Evolutionary conservation across 2,888 invertebrate genomes (phyloP).

Genomic region (Priocnemis perturbator): DNA sequence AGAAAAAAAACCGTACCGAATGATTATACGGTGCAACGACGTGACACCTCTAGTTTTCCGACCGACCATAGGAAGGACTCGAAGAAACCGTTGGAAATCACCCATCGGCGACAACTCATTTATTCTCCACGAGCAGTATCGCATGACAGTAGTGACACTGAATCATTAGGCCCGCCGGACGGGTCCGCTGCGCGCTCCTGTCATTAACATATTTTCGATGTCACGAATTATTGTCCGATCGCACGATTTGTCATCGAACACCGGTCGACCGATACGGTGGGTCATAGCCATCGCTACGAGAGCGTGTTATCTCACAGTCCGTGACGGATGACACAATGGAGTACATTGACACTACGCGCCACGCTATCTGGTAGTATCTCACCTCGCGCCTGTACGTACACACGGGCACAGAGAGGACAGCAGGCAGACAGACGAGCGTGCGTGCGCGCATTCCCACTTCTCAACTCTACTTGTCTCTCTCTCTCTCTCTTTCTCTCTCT

Average conservation of each 20-base stretch:
- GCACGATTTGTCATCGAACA: conserved; percentile 16
- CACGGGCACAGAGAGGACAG: conserved; percentile 18
- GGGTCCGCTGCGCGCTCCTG: no score
- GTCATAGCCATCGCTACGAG: conserved; percentile 48
- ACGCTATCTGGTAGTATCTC: conserved; percentile 58
- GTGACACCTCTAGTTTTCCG: no score
- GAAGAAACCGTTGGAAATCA: no score
- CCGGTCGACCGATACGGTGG: background rate
- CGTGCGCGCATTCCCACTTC: conserved; percentile 15
- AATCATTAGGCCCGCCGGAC: no score
- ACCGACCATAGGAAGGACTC: no score
- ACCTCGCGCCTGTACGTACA: conserved; percentile 27
- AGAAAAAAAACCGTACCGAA: no score
- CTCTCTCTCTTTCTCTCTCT: no score
- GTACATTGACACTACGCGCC: conserved; percentile 66
- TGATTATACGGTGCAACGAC: no score
- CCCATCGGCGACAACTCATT: no score
- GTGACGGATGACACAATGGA: conserved; percentile 65
- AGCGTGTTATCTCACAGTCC: conserved; percentile 58
- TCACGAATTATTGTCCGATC: conserved; percentile 3
- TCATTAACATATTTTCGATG: background rate
- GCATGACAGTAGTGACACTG: no score
- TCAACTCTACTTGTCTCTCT: conserved; percentile 33
- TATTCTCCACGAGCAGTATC: no score
- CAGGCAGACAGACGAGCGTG: background rate